Percentiles rank a stretch among this genome's conserved stretches.
phyloP scores from a whole-genome alignment of 1,140 invertebrate genomes.

The Trigoniulus corallinus region DNA sequence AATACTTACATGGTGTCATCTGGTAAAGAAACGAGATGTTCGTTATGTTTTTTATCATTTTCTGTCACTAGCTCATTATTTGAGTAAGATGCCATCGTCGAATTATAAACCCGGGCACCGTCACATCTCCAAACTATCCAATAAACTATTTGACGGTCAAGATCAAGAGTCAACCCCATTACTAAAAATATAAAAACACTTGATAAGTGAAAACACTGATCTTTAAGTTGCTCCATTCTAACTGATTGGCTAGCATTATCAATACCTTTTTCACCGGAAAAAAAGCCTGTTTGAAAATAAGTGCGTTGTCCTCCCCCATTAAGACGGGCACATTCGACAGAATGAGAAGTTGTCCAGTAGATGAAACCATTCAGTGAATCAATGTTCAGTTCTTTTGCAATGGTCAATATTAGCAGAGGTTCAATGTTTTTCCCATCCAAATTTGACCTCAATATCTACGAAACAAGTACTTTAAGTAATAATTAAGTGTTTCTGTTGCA shows the following conservation, averaged over 20 bases:
- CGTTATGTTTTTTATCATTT: too few species aligned
- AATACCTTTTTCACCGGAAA: conserved; percentile 55
- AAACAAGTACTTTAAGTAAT: conserved; percentile 10
- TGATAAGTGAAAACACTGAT: background rate
- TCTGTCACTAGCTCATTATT: too few species aligned
- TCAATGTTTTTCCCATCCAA: conserved; percentile 49
- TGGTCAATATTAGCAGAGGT: conserved; percentile 53
- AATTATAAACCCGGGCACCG: conserved; percentile 44
- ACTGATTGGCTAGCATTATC: too few species aligned
- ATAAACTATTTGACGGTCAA: conserved; percentile 49
- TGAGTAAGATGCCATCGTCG: background rate
- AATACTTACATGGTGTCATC: too few species aligned
- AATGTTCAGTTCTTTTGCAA: conserved; percentile 59
- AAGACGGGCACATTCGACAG: conserved; percentile 54
- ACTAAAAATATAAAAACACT: conserved; percentile 29
- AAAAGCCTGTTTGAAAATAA: conserved; percentile 53
- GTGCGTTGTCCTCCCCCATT: conserved; percentile 56
- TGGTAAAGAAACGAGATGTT: too few species aligned
- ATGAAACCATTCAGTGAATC: conserved; percentile 64
- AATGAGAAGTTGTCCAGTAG: conserved; percentile 72
- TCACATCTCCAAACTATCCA: conserved; percentile 60
- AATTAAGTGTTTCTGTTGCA: too few species aligned
- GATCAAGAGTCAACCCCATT: conserved; percentile 61
- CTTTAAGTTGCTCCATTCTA: background rate
- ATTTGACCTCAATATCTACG: conserved; percentile 45